phyloP scores from a whole-genome alignment of 2,113 vertebrate genomes.

The Butastur rufipennis region DNA sequence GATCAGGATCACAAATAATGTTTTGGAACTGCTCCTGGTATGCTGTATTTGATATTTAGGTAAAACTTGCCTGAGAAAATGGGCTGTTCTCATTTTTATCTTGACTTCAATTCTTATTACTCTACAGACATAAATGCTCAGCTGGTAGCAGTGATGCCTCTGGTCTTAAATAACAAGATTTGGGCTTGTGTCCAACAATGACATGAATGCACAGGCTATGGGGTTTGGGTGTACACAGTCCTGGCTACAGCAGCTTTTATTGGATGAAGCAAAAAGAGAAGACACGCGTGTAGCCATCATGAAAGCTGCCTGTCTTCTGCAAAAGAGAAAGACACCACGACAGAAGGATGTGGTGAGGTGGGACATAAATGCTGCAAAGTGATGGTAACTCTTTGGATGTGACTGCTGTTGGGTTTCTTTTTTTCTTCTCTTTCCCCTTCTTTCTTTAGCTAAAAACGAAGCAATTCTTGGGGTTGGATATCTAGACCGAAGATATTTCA shows the following conservation, averaged over 20 bases:
- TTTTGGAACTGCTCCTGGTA: constrained; percentile 50
- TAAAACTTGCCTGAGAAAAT: constrained; percentile 23
- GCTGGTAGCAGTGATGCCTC: constrained; percentile 2
- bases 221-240: background rate
- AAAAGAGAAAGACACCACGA: background rate
- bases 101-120: constrained; percentile 44
- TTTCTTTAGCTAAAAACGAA: background rate
- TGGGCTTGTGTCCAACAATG: background rate
- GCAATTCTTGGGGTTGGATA: background rate
- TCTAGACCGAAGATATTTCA: background rate
- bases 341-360: background rate
- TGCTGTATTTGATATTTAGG: constrained; percentile 46
- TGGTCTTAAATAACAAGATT: background rate
- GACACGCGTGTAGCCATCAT: background rate
- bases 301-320: background rate
- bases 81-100: constrained; percentile 51
- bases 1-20: constrained; percentile 55
- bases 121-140: constrained; percentile 25
- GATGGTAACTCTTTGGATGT: background rate
- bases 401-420: background rate
- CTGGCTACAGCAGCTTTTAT: background rate
- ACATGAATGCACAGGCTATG: background rate
- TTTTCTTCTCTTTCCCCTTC: background rate
- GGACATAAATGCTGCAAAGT: background rate
- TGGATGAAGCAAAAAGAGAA: background rate